phyloP scores from a whole-genome alignment of 2,888 invertebrate genomes.

The Synergus umbraculus region DNA sequence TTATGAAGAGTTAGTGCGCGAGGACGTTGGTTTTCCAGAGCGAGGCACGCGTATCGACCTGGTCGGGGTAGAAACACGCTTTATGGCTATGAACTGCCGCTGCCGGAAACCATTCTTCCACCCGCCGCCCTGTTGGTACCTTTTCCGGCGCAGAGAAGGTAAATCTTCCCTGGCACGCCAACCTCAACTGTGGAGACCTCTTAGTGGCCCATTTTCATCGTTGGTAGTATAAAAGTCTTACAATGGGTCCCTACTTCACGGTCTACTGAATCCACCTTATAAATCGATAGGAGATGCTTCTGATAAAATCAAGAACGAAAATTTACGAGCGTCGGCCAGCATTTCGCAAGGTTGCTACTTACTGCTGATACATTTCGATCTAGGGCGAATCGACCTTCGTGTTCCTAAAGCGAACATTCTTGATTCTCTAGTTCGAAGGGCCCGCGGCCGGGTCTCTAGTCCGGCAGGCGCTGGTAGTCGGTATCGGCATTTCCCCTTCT shows the following conservation, averaged over 20 bases:
- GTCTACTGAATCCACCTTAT: conserved; percentile 2
- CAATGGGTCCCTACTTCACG: background rate
- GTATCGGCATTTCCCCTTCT: conserved; percentile 40
- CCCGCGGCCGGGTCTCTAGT: conserved; percentile 11
- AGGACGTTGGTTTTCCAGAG: conserved; percentile 50
- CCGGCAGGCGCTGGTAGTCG: background rate
- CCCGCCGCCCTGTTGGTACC: conserved; percentile 67
- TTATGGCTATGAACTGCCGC: conserved; percentile 63
- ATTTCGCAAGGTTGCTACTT: conserved; percentile 5
- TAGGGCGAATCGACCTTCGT: conserved; percentile 5
- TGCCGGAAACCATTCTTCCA: conserved; percentile 73
- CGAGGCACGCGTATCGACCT: conserved; percentile 60
- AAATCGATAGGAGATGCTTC: background rate
- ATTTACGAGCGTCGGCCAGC: background rate
- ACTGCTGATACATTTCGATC: no score
- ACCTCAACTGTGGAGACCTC: conserved; percentile 59
- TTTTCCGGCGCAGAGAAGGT: conserved; percentile 71
- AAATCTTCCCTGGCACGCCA: conserved; percentile 72
- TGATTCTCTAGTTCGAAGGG: conserved; percentile 12
- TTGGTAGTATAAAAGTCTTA: background rate
- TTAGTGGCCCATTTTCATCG: conserved; percentile 62
- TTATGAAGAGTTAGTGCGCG: background rate
- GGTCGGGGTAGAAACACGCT: conserved; percentile 55
- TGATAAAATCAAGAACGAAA: conserved; percentile 10
- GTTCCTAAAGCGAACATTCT: background rate